Conservation (phyloP, 2,797 vertebrate species). For the Gallinago solitaria region DNA sequence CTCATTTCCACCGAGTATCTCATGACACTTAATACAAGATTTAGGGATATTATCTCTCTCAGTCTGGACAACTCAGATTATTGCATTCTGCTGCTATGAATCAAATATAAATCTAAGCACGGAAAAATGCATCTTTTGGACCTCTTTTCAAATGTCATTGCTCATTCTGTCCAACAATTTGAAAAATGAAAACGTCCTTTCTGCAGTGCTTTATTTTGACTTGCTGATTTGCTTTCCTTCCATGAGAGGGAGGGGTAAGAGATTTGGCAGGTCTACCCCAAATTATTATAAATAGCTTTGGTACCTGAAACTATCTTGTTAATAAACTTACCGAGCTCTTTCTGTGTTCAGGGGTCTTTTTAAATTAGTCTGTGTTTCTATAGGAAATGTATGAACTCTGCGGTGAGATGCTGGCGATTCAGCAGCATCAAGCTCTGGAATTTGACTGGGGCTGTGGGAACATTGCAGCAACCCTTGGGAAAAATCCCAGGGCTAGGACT, state of each 20-base stretch:
- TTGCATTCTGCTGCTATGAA: slow-evolving; percentile 48
- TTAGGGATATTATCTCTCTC: slow-evolving; percentile 56
- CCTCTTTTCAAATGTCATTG: slow-evolving; percentile 23
- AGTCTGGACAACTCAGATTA: slow-evolving; percentile 46
- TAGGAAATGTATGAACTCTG: not conserved
- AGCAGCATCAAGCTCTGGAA: not conserved
- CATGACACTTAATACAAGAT: slow-evolving; percentile 60
- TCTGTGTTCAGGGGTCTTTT: not conserved
- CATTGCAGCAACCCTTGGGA: not conserved
- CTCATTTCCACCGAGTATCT: slow-evolving; percentile 40
- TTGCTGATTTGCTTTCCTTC: slow-evolving; percentile 5
- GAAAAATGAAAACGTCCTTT: slow-evolving; percentile 42
- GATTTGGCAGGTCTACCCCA: not conserved
- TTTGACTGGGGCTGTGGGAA: slow-evolving; percentile 16
- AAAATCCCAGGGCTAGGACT: not conserved
- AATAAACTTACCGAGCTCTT: not conserved
- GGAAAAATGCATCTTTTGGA: slow-evolving; percentile 60
- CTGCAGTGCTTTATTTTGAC: slow-evolving; percentile 7
- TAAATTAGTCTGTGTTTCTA: not conserved
- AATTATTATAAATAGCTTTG: not conserved
- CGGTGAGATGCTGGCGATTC: not conserved
- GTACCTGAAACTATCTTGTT: not conserved
- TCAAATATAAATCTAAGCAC: slow-evolving; percentile 41
- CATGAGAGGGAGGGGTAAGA: not conserved
- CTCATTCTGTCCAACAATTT: slow-evolving; percentile 34